phyloP scores from a whole-genome alignment of 2,797 vertebrate genomes.

The Cuculus canorus region DNA sequence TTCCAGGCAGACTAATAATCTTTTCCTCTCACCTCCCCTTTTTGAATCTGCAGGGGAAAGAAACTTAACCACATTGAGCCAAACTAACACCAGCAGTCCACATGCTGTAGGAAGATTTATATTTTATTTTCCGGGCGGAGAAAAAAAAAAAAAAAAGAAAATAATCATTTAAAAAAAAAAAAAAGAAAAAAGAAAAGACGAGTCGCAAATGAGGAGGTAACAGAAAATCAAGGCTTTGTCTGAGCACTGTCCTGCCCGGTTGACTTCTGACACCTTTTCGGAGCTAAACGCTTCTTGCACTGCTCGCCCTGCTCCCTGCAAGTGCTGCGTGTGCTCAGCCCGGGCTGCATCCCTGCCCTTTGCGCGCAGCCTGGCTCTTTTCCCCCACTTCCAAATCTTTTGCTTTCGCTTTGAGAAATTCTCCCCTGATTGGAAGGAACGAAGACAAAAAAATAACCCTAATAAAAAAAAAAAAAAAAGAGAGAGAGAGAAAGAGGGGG shows the following conservation, averaged over 20 bases:
- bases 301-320: not conserved
- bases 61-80: not conserved
- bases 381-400: not conserved
- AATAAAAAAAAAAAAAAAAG: not conserved
- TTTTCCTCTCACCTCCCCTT: not conserved
- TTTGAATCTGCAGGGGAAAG: not conserved
- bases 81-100: not conserved
- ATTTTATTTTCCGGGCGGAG: not conserved
- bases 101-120: not conserved
- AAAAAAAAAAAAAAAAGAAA: not conserved
- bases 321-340: not conserved
- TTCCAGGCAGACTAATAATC: not conserved
- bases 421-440: not conserved
- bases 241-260: not conserved
- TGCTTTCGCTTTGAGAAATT: not conserved
- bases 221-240: not conserved
- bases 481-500: not conserved
- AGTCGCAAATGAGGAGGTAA: not conserved
- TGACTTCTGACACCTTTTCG: constrained; percentile 30
- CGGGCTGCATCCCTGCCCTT: not conserved
- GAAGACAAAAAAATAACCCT: not conserved
- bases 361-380: not conserved
- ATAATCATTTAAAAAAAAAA: no score
- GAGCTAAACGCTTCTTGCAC: not conserved
- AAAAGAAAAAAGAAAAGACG: not conserved